phyloP scores from a whole-genome alignment of 2,113 vertebrate genomes.

The Epinephelus fuscoguttatus region DNA sequence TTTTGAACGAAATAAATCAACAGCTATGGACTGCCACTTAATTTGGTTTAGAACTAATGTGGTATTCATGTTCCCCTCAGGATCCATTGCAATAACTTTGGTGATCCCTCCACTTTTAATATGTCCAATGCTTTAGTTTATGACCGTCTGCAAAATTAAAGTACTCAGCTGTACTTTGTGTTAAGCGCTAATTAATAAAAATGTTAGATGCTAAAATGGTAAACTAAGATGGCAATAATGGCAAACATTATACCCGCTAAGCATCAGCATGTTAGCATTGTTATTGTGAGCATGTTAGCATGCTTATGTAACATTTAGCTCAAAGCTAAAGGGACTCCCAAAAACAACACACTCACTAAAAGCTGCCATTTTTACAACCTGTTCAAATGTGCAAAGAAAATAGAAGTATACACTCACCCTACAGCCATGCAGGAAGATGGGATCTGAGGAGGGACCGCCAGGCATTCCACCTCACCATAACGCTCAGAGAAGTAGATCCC shows the following conservation, averaged over 20 bases:
- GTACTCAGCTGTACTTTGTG: neutral
- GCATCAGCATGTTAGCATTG: neutral
- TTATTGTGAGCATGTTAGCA: neutral
- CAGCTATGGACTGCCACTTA: neutral
- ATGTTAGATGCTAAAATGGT: neutral
- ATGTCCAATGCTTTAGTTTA: too few relatives aligned
- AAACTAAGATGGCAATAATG: neutral
- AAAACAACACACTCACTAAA: too few relatives aligned
- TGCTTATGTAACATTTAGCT: neutral
- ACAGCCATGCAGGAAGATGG: slow-evolving; percentile 86
- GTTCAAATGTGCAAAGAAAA: neutral
- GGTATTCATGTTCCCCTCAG: neutral
- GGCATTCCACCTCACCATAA: slow-evolving; percentile 72
- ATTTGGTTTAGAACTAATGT: neutral
- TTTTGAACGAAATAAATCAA: neutral
- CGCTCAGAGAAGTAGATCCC: slow-evolving; percentile 90
- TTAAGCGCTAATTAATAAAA: neutral
- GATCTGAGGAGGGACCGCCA: slow-evolving; percentile 86
- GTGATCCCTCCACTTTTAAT: too few relatives aligned
- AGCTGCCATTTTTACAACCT: neutral
- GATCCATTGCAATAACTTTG: neutral
- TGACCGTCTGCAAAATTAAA: too few relatives aligned
- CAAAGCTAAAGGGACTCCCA: too few relatives aligned
- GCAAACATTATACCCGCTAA: neutral
- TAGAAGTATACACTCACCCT: slow-evolving; percentile 81